Percentiles rank a stretch among this genome's conserved stretches.
Conservation (phyloP, 2,113 vertebrate genomes). For the Vireo altiloquus region DNA sequence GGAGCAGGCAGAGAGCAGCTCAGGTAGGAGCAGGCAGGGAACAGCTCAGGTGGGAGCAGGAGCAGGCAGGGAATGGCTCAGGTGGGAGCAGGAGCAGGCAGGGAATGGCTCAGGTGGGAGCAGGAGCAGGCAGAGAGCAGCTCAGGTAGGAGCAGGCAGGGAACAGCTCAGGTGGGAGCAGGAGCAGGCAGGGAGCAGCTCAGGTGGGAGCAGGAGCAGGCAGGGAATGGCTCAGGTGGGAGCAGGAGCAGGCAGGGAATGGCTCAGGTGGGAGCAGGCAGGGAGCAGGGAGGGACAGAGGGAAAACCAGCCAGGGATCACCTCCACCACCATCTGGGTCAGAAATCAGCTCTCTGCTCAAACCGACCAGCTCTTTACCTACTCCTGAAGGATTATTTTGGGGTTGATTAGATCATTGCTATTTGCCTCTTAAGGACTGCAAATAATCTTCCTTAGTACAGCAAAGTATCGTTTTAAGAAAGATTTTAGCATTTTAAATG, state of each 20-base stretch:
- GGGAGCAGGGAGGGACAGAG: neutral
- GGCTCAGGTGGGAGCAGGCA: neutral
- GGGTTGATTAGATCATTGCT: neutral
- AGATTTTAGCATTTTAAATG: neutral
- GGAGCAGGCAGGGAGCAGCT: neutral
- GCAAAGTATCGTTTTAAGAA: neutral
- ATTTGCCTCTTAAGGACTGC: neutral
- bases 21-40: no score
- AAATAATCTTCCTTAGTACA: neutral
- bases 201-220: neutral
- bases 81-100: neutral
- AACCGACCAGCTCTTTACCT: neutral
- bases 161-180: neutral
- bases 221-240: no score
- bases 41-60: neutral
- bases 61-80: neutral
- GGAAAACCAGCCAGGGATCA: neutral
- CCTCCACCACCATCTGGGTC: accelerated
- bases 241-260: neutral
- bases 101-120: neutral
- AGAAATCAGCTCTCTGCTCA: neutral
- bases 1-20: neutral
- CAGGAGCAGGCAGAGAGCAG: no score
- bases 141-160: neutral
- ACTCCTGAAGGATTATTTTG: neutral